Percentiles rank a stretch among this genome's conserved stretches.
Evolutionary conservation across 2,113 vertebrate species (phyloP).

Genomic region (Sapajus apella): DNA sequence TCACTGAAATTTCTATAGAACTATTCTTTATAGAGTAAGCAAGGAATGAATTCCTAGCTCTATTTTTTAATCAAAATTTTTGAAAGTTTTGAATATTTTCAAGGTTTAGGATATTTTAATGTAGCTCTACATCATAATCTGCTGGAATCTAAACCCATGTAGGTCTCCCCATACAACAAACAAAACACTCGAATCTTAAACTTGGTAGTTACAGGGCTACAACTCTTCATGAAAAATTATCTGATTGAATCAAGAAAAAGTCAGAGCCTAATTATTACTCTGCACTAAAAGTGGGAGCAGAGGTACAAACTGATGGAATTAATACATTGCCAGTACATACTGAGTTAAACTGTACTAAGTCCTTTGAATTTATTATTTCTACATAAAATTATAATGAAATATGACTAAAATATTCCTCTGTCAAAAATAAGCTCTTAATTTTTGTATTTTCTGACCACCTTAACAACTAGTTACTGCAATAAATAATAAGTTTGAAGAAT

Average conservation of each 20-base stretch:
- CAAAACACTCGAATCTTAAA: background rate
- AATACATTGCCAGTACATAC: background rate
- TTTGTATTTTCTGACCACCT: background rate
- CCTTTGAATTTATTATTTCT: background rate
- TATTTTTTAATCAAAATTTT: background rate
- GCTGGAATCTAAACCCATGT: background rate
- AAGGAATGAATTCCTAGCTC: background rate
- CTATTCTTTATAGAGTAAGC: background rate
- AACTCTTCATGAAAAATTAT: background rate
- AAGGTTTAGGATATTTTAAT: background rate
- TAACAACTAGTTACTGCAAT: background rate
- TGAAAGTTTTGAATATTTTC: background rate
- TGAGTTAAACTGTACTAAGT: background rate
- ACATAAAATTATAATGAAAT: background rate
- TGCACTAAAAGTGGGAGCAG: background rate
- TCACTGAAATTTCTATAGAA: background rate
- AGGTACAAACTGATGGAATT: background rate
- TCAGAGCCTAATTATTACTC: background rate
- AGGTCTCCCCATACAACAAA: background rate
- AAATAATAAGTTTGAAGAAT: background rate
- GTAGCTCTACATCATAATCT: background rate
- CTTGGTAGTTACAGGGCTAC: background rate
- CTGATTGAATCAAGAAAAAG: background rate
- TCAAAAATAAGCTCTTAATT: background rate
- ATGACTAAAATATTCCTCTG: background rate